Percentiles rank a stretch among this genome's conserved stretches.
phyloP scores from a whole-genome alignment of 2,888 invertebrate genomes.

The Molorchus minor region DNA sequence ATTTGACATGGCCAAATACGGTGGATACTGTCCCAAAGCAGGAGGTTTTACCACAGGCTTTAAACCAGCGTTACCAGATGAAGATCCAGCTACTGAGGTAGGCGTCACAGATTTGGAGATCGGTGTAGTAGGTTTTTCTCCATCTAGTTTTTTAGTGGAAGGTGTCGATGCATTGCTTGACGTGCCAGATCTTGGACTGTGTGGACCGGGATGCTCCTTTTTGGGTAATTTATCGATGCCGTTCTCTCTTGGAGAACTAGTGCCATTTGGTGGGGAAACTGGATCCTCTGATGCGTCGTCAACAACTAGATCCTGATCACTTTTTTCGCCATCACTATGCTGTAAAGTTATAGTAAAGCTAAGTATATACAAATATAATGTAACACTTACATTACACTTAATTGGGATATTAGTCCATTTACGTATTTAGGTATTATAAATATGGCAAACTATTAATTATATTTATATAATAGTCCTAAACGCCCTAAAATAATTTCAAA shows the following conservation, averaged over 20 bases:
- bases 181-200: constrained; percentile 82
- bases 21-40: constrained; percentile 70
- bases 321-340: constrained; percentile 86
- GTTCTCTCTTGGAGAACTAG: constrained; percentile 89
- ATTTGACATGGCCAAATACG: constrained; percentile 66
- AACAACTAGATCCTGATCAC: constrained; percentile 92
- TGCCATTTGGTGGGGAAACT: constrained; percentile 84
- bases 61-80: constrained; percentile 61
- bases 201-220: constrained; percentile 77
- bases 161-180: constrained; percentile 92
- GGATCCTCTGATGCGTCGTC: constrained; percentile 95
- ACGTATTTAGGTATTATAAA: too few relatives aligned
- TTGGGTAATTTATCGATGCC: constrained; percentile 84
- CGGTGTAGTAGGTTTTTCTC: constrained; percentile 89
- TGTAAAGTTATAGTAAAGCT: constrained; percentile 53
- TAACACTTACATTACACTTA: not conserved
- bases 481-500: too few relatives aligned
- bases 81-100: constrained; percentile 69
- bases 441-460: too few relatives aligned
- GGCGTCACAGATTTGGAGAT: constrained; percentile 91
- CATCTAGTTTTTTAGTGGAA: constrained; percentile 84
- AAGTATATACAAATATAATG: constrained; percentile 2
- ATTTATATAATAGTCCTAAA: too few relatives aligned
- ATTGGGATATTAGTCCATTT: too few relatives aligned
- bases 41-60: constrained; percentile 66